These are phyloP conservation scores for Leptinotarsa tumamoca DNA, from an alignment of 2,888 invertebrate species.

Conservation along the genomic window DNA sequence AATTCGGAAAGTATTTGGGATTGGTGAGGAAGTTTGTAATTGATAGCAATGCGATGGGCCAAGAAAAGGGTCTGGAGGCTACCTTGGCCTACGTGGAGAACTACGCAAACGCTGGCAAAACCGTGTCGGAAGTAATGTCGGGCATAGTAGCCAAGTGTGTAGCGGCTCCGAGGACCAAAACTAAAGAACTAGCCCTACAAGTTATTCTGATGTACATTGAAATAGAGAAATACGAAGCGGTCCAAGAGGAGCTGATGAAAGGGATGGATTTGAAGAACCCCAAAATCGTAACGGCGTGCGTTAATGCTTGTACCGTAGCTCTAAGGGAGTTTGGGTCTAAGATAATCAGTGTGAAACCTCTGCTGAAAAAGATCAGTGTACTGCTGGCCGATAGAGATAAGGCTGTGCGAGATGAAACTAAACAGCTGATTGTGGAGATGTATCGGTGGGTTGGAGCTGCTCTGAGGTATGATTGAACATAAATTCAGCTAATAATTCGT, in stretches of 20 bases:
- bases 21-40: constrained; percentile 94
- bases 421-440: constrained; percentile 91
- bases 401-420: constrained; percentile 90
- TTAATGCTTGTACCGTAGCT: constrained; percentile 79
- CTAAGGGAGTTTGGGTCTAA: constrained; percentile 93
- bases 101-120: constrained; percentile 87
- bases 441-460: constrained; percentile 75
- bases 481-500: neutral
- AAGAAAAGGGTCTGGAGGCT: constrained; percentile 95
- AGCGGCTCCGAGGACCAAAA: constrained; percentile 90
- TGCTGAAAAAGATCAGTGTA: constrained; percentile 88
- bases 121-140: constrained; percentile 83
- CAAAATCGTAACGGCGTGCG: constrained; percentile 90
- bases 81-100: constrained; percentile 92
- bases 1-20: constrained; percentile 92
- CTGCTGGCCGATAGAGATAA: constrained; percentile 94
- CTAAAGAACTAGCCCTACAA: constrained; percentile 91
- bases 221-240: constrained; percentile 93
- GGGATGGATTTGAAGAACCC: constrained; percentile 97
- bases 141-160: constrained; percentile 92
- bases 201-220: constrained; percentile 94
- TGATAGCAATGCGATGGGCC: constrained; percentile 94
- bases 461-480: constrained; percentile 53
- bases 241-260: constrained; percentile 90
- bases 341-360: constrained; percentile 87